A percentile compares a stretch with the other conserved stretches of the same genome.
phyloP scores from a whole-genome alignment of 1,140 invertebrate genomes.

The Temnothorax nylanderi region DNA sequence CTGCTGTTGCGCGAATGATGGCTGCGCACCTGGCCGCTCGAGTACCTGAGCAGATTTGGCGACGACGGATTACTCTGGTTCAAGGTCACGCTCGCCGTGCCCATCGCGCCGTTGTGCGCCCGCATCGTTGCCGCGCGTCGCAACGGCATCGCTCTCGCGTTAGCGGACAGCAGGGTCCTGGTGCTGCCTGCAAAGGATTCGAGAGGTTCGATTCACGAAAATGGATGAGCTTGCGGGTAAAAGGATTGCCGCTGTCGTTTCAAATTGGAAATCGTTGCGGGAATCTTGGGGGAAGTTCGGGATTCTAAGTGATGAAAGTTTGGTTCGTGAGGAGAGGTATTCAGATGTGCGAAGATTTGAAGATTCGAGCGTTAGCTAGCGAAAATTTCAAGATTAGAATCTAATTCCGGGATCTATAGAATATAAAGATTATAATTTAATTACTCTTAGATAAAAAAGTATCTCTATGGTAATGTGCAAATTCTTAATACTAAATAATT shows the following conservation, averaged over 20 bases:
- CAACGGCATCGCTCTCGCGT: slow-evolving; percentile 83
- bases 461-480: neutral
- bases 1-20: slow-evolving; percentile 92
- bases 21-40: slow-evolving; percentile 83
- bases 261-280: neutral
- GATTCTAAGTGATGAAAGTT: neutral
- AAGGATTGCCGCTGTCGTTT: neutral
- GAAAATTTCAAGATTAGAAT: neutral
- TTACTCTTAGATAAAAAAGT: neutral
- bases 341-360: neutral
- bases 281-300: neutral
- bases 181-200: slow-evolving; percentile 77
- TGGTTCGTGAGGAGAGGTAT: neutral
- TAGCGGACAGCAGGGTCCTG: slow-evolving; percentile 80
- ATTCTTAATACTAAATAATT: neutral
- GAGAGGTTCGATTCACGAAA: slow-evolving; percentile 11
- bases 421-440: neutral
- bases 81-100: slow-evolving; percentile 75
- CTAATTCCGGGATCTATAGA: neutral
- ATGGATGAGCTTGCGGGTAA: neutral
- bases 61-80: slow-evolving; percentile 81
- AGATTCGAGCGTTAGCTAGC: neutral
- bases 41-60: slow-evolving; percentile 83
- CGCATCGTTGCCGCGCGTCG: slow-evolving; percentile 86
- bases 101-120: slow-evolving; percentile 85